Evolutionary conservation across 2,888 invertebrate genomes (phyloP).

Genomic region (Pollenia griseotomentosa): DNA sequence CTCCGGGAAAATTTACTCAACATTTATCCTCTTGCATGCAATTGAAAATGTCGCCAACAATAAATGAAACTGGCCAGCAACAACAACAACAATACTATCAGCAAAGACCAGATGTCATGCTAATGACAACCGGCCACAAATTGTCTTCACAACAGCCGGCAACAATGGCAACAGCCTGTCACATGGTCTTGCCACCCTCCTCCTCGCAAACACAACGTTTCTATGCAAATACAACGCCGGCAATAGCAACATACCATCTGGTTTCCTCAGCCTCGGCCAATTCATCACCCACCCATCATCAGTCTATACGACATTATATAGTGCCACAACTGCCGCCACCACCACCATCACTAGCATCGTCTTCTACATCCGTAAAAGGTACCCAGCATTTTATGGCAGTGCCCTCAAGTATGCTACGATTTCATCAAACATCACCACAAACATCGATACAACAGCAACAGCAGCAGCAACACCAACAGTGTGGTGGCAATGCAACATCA

Average conservation of each 20-base stretch:
- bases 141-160: slow-evolving; percentile 64
- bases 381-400: slow-evolving; percentile 80
- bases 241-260: slow-evolving; percentile 75
- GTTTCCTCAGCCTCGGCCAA: slow-evolving; percentile 72
- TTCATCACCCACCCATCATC: slow-evolving; percentile 74
- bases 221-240: slow-evolving; percentile 69
- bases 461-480: slow-evolving; percentile 69
- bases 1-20: slow-evolving; percentile 80
- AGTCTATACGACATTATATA: slow-evolving; percentile 70
- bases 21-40: slow-evolving; percentile 77
- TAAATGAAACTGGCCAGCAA: slow-evolving; percentile 56
- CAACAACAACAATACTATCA: slow-evolving; percentile 75
- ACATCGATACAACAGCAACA: slow-evolving; percentile 66
- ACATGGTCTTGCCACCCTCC: slow-evolving; percentile 51
- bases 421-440: slow-evolving; percentile 75
- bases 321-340: slow-evolving; percentile 71
- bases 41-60: slow-evolving; percentile 75
- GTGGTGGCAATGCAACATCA: slow-evolving; percentile 63
- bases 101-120: slow-evolving; percentile 74
- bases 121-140: slow-evolving; percentile 72
- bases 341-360: slow-evolving; percentile 62
- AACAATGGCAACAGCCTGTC: slow-evolving; percentile 62
- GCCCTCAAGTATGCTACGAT: slow-evolving; percentile 80
- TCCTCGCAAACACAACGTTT: slow-evolving; percentile 60
- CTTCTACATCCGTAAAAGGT: slow-evolving; percentile 71